Percentiles rank a stretch among this genome's conserved stretches.
Conservation (phyloP, 2,797 vertebrate genomes). For the Premnoplex brunnescens region DNA sequence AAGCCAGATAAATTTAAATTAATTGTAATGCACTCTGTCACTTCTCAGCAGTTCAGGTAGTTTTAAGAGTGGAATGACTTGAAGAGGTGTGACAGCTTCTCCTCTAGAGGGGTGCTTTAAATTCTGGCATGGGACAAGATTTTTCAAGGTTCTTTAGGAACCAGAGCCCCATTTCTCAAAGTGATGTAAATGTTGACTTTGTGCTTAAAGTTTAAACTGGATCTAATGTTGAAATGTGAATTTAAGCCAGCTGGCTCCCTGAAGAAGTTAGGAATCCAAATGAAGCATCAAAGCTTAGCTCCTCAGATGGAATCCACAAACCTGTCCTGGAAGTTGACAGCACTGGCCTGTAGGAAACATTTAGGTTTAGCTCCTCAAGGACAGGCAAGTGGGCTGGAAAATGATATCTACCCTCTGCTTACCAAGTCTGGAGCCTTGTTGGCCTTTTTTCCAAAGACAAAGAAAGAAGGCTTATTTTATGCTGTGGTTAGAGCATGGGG, state of each 20-base stretch:
- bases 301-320: neutral
- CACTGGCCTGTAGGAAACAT: neutral
- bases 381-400: neutral
- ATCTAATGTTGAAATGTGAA: neutral
- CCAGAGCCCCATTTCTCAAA: neutral
- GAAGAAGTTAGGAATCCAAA: neutral
- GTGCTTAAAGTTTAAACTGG: neutral
- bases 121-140: neutral
- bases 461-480: neutral
- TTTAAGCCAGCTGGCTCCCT: neutral
- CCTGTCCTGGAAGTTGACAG: neutral
- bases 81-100: neutral
- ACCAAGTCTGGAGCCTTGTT: neutral
- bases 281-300: neutral
- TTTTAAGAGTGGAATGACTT: neutral
- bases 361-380: neutral
- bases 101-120: neutral
- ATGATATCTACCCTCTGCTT: neutral
- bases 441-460: neutral
- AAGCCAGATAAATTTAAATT: neutral
- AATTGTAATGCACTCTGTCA: neutral
- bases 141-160: neutral
- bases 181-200: neutral
- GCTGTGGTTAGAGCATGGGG: neutral
- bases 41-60: neutral